phyloP scores from a whole-genome alignment of 2,113 vertebrate genomes.

The Agapornis roseicollis region DNA sequence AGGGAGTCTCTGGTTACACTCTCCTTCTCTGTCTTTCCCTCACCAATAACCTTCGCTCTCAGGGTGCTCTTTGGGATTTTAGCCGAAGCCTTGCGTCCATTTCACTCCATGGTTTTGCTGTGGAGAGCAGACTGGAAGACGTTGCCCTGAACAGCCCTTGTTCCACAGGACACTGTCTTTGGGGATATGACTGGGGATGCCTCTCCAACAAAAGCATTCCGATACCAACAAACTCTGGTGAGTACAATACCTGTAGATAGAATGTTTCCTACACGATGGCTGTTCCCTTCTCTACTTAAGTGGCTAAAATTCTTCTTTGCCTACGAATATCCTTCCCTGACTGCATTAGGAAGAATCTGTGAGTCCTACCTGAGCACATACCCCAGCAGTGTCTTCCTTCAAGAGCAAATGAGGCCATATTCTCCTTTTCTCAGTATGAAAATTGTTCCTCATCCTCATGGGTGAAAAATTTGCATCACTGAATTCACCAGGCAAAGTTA shows the following conservation, averaged over 20 bases:
- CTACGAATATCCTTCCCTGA: not conserved
- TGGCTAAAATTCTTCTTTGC: not conserved
- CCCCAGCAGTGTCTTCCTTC: not conserved
- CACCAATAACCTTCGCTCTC: conserved; percentile 39
- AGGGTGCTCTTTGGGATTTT: conserved; percentile 30
- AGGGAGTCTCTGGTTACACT: conserved; percentile 68
- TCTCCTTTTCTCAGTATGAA: not conserved
- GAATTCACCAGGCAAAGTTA: not conserved
- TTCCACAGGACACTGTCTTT: not conserved
- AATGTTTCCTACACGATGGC: not conserved
- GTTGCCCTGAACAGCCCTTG: not conserved
- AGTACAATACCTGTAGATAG: conserved; percentile 31
- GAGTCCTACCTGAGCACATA: not conserved
- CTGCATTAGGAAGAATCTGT: not conserved
- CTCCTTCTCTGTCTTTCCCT: not conserved
- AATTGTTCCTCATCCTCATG: not conserved
- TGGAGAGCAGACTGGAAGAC: not conserved
- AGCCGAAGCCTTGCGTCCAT: not conserved
- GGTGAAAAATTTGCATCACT: not conserved
- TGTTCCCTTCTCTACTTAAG: not conserved
- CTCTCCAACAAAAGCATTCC: conserved; percentile 83
- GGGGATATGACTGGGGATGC: conserved; percentile 84
- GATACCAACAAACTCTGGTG: conserved; percentile 88
- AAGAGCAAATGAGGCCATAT: not conserved
- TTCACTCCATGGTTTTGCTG: conserved; percentile 6